phyloP scores from a whole-genome alignment of 2,888 invertebrate species.

The Watsonalla cultraria region DNA sequence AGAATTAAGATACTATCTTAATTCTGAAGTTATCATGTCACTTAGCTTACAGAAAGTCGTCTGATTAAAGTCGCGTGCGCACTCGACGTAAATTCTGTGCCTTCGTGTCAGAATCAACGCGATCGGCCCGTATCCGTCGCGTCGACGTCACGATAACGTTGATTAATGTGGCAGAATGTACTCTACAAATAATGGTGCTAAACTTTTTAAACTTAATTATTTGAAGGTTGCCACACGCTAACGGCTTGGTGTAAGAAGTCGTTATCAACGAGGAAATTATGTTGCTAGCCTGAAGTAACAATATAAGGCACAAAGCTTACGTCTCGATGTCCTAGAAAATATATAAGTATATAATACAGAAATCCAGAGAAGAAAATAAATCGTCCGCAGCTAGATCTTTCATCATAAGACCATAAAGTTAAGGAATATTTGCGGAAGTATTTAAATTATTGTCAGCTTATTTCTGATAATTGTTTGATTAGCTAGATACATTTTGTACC shows the following conservation, averaged over 20 bases:
- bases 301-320: too few relatives aligned
- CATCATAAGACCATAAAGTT: too few relatives aligned
- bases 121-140: conserved; percentile 2
- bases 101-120: conserved; percentile 14
- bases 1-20: not conserved
- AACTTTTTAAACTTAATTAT: not conserved
- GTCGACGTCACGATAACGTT: conserved; percentile 13
- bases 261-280: too few relatives aligned
- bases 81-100: conserved; percentile 11
- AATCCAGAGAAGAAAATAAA: too few relatives aligned
- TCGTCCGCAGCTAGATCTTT: too few relatives aligned
- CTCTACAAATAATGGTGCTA: conserved; percentile 5
- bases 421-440: too few relatives aligned
- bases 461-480: too few relatives aligned
- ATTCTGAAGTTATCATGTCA: not conserved
- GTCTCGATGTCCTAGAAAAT: too few relatives aligned
- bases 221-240: not conserved
- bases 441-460: too few relatives aligned
- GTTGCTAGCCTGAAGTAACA: too few relatives aligned
- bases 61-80: conserved; percentile 12
- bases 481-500: too few relatives aligned
- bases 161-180: conserved; percentile 21
- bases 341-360: too few relatives aligned
- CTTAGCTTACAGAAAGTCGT: not conserved
- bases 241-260: not conserved